These are phyloP conservation scores for Selene dorsalis DNA, from an alignment of 2,797 vertebrate genomes.

Conservation along the genomic window DNA sequence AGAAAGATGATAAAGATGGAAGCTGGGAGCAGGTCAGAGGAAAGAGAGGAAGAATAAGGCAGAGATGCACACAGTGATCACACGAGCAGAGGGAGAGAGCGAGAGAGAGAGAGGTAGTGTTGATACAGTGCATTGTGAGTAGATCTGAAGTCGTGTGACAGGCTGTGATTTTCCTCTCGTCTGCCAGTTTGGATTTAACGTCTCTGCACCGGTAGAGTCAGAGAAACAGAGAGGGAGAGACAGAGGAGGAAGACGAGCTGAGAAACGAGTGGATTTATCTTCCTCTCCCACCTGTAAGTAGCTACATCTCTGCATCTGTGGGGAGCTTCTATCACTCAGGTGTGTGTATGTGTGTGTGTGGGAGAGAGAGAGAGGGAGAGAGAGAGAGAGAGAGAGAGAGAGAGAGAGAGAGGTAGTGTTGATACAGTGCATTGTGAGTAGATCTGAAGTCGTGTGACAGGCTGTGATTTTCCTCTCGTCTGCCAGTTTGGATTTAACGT, in stretches of 20 bases:
- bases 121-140: constrained; percentile 47
- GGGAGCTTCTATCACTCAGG: neutral
- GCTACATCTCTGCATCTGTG: neutral
- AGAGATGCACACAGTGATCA: constrained; percentile 18
- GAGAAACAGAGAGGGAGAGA: constrained; percentile 3
- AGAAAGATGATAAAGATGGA: constrained; percentile 51
- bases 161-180: constrained; percentile 60
- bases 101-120: constrained; percentile 37
- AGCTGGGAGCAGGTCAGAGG: constrained; percentile 59
- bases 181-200: constrained; percentile 22
- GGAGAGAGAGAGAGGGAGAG: neutral
- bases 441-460: constrained; percentile 60
- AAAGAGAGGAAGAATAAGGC: constrained; percentile 33
- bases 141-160: constrained; percentile 58
- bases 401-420: constrained; percentile 37
- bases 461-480: constrained; percentile 59
- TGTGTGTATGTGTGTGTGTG: constrained; percentile 8
- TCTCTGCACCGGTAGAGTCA: neutral
- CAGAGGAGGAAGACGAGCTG: neutral
- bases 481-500: constrained; percentile 19
- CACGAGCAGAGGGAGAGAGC: constrained; percentile 27
- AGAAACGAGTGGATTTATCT: constrained; percentile 33
- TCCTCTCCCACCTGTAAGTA: constrained; percentile 59
- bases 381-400: constrained; percentile 13
- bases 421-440: constrained; percentile 47